Base-by-base conservation (phyloP, 2,888 invertebrate genomes). In the Plagodis dolabraria region DNA sequence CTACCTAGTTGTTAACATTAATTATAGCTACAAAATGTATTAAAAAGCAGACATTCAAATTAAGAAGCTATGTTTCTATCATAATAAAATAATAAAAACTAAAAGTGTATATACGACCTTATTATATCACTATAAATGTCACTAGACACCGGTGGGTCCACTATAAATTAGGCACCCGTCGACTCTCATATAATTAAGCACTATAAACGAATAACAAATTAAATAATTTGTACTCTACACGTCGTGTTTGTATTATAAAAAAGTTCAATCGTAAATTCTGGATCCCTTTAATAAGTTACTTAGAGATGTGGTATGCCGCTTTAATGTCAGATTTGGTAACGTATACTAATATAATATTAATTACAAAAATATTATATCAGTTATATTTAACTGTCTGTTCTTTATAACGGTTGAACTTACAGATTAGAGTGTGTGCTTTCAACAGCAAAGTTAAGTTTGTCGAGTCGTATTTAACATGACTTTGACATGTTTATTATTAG, bases 401-500 rank as follows among this genome's bases (percentile, higher is more conserved):
- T 48, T 55, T 61, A 52, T 40, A 53, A 57, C 53, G 50, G 67
- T 67, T 69, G 64, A 54, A 8, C 12, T 65, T 79, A 84, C 64
- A 69, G 80, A 57, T 45, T 52, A 65, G 46, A 56, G 54, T 64
- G 38, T 12, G 33, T 12, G 53, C 48, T 8, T 42, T 53, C 33
- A 44, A 53, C 55, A 33, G 79, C 63, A 74, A 64, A 68, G 57
- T 11, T 76, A 79, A 75, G 45, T 75, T 81, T 69, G 86, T 71
- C 61, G 73, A 75, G 74, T 75, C 74, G 83, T 89, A 86, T 88
- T 90, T 87, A 89, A 85, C 83, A 82, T 83, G 76, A 73, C 79
- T 74, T 78, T 87, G 92, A 90, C 91, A 90, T 90, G 88, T 90
- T 91, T 92, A 91, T 91, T 91, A 88, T 90, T 85, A 85, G 85